Conservation (phyloP, 2,113 vertebrate genomes). For the Australoheros scitulus region DNA sequence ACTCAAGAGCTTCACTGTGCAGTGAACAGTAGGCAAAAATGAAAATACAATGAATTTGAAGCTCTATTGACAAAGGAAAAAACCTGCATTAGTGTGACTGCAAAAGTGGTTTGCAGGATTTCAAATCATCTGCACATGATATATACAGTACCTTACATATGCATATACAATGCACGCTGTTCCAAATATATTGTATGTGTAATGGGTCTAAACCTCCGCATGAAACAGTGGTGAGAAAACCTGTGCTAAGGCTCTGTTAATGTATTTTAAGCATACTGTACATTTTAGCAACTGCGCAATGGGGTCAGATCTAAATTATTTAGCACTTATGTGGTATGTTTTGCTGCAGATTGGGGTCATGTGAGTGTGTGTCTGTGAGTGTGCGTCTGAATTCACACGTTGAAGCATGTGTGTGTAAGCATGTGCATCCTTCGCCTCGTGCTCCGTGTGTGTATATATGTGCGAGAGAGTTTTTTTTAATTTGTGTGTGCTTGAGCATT, state of each 20-base stretch:
- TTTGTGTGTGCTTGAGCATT: constrained; percentile 20
- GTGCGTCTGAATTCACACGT: not conserved
- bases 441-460: not conserved
- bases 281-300: constrained; percentile 72
- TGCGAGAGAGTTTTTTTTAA: constrained; percentile 20
- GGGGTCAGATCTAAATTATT: constrained; percentile 77
- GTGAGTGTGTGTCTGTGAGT: constrained; percentile 23
- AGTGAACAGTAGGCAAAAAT: constrained; percentile 1
- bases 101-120: constrained; percentile 25
- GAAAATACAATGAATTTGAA: constrained; percentile 21
- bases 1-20: not conserved
- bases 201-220: not conserved
- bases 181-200: not conserved
- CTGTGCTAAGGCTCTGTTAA: constrained; percentile 7
- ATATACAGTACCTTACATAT: not conserved
- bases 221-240: constrained; percentile 21
- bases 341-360: constrained; percentile 63
- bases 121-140: constrained; percentile 30
- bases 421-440: not conserved
- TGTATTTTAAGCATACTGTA: constrained; percentile 54
- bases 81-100: constrained; percentile 17
- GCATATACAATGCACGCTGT: not conserved
- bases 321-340: constrained; percentile 62
- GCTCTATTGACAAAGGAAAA: constrained; percentile 14
- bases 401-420: not conserved